phyloP scores from a whole-genome alignment of 2,113 vertebrate genomes.

The Macrotis lagotis region DNA sequence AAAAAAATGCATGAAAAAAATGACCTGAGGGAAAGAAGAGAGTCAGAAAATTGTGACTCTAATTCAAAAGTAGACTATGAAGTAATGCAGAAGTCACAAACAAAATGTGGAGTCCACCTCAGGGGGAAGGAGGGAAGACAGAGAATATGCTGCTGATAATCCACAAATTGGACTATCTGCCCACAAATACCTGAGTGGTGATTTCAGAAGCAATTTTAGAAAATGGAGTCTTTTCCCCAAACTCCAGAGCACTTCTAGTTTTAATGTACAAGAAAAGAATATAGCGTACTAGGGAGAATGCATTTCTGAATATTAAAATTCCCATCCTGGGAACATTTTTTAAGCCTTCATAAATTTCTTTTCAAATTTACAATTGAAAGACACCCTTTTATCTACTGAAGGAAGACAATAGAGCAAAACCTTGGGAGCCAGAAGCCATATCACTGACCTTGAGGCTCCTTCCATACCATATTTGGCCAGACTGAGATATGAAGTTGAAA shows the following conservation, averaged over 20 bases:
- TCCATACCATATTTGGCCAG: constrained; percentile 48
- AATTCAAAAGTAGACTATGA: neutral
- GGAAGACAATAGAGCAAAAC: constrained; percentile 68
- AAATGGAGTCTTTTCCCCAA: constrained; percentile 59
- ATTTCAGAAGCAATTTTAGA: constrained; percentile 67
- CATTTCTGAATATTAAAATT: constrained; percentile 79
- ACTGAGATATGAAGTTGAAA: constrained; percentile 34
- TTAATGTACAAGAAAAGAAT: constrained; percentile 71
- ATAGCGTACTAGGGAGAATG: constrained; percentile 54
- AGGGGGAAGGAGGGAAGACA: neutral
- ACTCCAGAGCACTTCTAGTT: constrained; percentile 72
- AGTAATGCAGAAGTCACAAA: neutral
- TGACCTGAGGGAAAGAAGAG: constrained; percentile 23
- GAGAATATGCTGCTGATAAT: constrained; percentile 41
- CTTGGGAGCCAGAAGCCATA: constrained; percentile 62
- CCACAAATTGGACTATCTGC: constrained; percentile 49
- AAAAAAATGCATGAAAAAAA: neutral
- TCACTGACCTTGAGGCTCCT: constrained; percentile 68
- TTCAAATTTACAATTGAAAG: constrained; percentile 80
- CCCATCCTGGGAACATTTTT: constrained; percentile 71
- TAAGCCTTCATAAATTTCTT: constrained; percentile 78
- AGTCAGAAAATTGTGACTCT: constrained; percentile 2
- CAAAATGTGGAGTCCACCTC: neutral
- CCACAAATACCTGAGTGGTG: constrained; percentile 46
- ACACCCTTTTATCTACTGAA: constrained; percentile 75